Evolutionary conservation across 2,797 vertebrate species (phyloP), one percentile per base, ranked within the genome.

Genomic region (Fundulus diaphanus): DNA sequence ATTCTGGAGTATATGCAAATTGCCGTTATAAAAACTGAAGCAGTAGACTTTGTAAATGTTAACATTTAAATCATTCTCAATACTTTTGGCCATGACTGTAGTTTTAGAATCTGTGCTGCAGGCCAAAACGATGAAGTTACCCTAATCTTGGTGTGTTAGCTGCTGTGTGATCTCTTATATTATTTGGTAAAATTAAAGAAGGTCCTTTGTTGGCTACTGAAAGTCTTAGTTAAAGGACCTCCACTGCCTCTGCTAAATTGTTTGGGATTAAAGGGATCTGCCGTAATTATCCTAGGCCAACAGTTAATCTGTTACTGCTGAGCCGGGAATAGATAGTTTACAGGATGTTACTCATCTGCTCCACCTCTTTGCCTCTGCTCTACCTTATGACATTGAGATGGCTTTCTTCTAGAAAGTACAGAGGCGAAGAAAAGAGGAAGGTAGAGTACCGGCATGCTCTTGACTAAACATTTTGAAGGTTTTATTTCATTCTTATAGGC

Each of bases 221-320:
- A 73, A 56, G 67, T 49, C 65, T 2, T 33, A 37, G 29, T 18
- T 16, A 48, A 79, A 57, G 44, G 57, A 65, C 37, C 3, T 56
- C 79, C 72, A 37, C 15, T 24, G 78, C 54, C 74, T 42, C 71
- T 59, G 77, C 84, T 90, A 73, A 90, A 81, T 76, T 87, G 88
- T 88, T 78, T 78, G 52, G 90, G 94, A 94, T 95, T 94, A 95
- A 86, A 81, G 76, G 87, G 88, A 88, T 86, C 74, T 94, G 91
- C 93, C 82, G 83, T 89, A 92, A 88, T 91, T 85, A 85, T 82
- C 90, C 77, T 72, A 81, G 88, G 85, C 74, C 87, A 91, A 78
- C 68, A 49, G 93, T 92, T 95, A 95, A 95, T 95, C 94, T 92
- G 74, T 82, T 83, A 71, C 87, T 80, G 81, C 83, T 79, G 68